These are phyloP conservation scores for Leptinotarsa undecemlineata DNA, from an alignment of 1,140 invertebrate genomes.

Conservation along the genomic window DNA sequence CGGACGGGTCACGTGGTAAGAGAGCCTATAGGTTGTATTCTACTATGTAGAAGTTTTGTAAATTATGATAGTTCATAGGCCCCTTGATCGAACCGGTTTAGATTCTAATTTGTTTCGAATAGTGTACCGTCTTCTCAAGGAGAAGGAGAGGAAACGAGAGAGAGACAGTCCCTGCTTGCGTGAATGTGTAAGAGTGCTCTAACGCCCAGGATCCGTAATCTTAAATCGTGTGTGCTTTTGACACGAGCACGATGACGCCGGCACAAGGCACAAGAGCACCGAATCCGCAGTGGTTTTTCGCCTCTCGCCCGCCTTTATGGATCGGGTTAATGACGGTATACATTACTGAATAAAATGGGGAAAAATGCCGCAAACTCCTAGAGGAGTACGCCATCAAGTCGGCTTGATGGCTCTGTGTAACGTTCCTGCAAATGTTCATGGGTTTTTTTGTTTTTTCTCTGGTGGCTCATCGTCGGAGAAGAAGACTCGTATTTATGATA, in stretches of 20 bases:
- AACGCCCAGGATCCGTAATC: slow-evolving; percentile 28
- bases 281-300: slow-evolving; percentile 10
- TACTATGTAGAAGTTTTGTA: too few species aligned
- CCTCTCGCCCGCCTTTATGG: not conserved
- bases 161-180: slow-evolving; percentile 8
- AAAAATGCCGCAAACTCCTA: not conserved
- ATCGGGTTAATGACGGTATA: slow-evolving; percentile 23
- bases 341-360: slow-evolving; percentile 13
- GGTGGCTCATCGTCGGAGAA: not conserved
- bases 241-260: slow-evolving; percentile 21
- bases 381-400: not conserved
- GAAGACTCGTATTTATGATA: too few species aligned
- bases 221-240: slow-evolving; percentile 32
- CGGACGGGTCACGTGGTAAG: too few species aligned
- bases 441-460: slow-evolving; percentile 1
- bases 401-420: slow-evolving; percentile 7
- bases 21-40: too few species aligned
- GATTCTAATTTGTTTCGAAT: not conserved
- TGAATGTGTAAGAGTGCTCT: slow-evolving; percentile 26
- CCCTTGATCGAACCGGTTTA: too few species aligned
- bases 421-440: not conserved
- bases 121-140: not conserved
- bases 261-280: slow-evolving; percentile 15
- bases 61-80: too few species aligned
- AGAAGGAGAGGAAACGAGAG: not conserved